These are phyloP conservation scores for Anas capensis DNA, from an alignment of 2,797 vertebrate species.

Conservation along the genomic window DNA sequence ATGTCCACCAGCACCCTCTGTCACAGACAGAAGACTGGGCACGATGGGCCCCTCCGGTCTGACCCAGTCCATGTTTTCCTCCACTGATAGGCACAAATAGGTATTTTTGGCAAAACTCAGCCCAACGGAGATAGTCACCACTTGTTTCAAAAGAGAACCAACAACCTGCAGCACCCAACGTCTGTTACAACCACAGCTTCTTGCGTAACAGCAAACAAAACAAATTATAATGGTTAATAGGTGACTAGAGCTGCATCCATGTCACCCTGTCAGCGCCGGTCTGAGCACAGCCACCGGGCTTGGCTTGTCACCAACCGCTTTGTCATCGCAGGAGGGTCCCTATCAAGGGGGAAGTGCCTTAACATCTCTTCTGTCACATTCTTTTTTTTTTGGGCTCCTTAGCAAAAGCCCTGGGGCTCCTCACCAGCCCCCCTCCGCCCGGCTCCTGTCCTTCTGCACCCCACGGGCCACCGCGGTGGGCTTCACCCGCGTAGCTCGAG, in stretches of 20 bases:
- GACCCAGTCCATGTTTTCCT: not conserved
- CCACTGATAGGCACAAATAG: not conserved
- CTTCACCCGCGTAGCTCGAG: too few relatives aligned
- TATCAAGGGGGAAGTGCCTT: not conserved
- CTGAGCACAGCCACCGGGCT: too few relatives aligned
- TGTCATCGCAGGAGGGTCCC: not conserved
- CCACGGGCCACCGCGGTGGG: too few relatives aligned
- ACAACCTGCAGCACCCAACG: not conserved
- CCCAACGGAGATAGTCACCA: not conserved
- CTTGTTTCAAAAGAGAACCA: not conserved
- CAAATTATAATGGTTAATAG: slow-evolving; percentile 11
- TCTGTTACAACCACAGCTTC: not conserved
- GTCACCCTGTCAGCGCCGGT: not conserved
- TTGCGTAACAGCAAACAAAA: not conserved
- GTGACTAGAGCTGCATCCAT: not conserved
- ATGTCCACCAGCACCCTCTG: not conserved
- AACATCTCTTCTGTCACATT: not conserved
- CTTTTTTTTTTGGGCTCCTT: not conserved
- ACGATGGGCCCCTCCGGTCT: not conserved
- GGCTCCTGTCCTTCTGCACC: too few relatives aligned
- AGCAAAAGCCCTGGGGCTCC: too few relatives aligned
- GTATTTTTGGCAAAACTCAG: not conserved
- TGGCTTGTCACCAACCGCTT: not conserved
- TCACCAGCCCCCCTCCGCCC: too few relatives aligned
- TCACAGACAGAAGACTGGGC: not conserved